Evolutionary conservation across 2,888 invertebrate species (phyloP).

Genomic region (Biston betularia): DNA sequence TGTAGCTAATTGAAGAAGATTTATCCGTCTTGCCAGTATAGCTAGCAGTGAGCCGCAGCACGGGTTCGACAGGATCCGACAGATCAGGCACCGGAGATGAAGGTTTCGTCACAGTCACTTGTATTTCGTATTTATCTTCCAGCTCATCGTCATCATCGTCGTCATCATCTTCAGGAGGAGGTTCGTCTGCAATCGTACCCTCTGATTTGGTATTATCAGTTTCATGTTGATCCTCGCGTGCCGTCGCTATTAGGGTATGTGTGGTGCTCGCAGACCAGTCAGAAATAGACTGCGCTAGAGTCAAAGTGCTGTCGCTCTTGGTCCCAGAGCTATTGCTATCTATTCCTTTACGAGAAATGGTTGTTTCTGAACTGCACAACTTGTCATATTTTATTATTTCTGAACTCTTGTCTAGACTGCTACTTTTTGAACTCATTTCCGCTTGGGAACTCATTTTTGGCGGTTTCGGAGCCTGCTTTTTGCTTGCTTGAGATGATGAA

Average conservation of each 20-base stretch:
- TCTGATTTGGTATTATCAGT: conserved; percentile 78
- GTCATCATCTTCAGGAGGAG: conserved; percentile 39
- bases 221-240: conserved; percentile 78
- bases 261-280: conserved; percentile 94
- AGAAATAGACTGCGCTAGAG: conserved; percentile 91
- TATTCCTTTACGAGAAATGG: conserved; percentile 80
- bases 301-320: conserved; percentile 92
- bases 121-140: conserved; percentile 60
- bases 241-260: conserved; percentile 89
- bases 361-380: conserved; percentile 87
- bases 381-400: conserved; percentile 86
- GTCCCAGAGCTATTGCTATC: conserved; percentile 88
- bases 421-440: conserved; percentile 86
- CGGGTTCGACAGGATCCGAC: conserved; percentile 62
- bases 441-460: conserved; percentile 73
- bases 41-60: conserved; percentile 68
- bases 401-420: conserved; percentile 85
- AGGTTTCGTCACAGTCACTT: conserved; percentile 55
- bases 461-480: conserved; percentile 83
- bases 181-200: conserved; percentile 79
- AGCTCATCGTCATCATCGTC: conserved; percentile 42
- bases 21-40: conserved; percentile 73
- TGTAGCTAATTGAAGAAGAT: conserved; percentile 83
- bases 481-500: conserved; percentile 83
- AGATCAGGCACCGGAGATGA: conserved; percentile 56